phyloP scores from a whole-genome alignment of 1,140 invertebrate species.

The Choristoneura fumiferana region DNA sequence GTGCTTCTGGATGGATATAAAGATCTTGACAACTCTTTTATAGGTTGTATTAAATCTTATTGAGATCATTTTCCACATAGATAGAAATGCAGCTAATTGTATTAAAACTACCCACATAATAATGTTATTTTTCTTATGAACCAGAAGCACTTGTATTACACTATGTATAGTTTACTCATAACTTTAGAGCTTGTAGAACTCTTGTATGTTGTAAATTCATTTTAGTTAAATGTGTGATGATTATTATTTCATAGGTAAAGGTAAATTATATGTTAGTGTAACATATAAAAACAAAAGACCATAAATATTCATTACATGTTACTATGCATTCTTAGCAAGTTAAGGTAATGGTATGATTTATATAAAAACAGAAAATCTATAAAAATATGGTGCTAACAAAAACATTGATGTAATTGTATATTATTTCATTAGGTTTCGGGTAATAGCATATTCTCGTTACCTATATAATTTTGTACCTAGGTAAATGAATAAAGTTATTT shows the following conservation, averaged over 20 bases:
- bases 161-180: not conserved
- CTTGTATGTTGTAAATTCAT: conserved; percentile 10
- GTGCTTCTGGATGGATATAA: no score
- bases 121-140: no score
- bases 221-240: conserved; percentile 11
- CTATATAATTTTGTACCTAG: conserved; percentile 66
- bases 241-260: not conserved
- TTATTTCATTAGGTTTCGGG: conserved; percentile 55
- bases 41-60: no score
- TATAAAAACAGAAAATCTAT: conserved; percentile 54
- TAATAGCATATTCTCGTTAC: conserved; percentile 57
- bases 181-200: not conserved
- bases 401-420: conserved; percentile 64
- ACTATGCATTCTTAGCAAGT: conserved; percentile 59
- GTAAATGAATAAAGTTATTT: conserved; percentile 65
- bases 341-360: conserved; percentile 67
- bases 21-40: no score
- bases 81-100: no score
- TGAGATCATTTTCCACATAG: no score
- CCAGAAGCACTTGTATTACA: no score
- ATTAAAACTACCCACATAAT: no score
- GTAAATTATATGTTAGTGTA: conserved; percentile 5
- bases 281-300: conserved; percentile 49
- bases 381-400: conserved; percentile 76
- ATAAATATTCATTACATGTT: conserved; percentile 52